phyloP scores from a whole-genome alignment of 2,113 vertebrate genomes.

The Neotragus moschatus region DNA sequence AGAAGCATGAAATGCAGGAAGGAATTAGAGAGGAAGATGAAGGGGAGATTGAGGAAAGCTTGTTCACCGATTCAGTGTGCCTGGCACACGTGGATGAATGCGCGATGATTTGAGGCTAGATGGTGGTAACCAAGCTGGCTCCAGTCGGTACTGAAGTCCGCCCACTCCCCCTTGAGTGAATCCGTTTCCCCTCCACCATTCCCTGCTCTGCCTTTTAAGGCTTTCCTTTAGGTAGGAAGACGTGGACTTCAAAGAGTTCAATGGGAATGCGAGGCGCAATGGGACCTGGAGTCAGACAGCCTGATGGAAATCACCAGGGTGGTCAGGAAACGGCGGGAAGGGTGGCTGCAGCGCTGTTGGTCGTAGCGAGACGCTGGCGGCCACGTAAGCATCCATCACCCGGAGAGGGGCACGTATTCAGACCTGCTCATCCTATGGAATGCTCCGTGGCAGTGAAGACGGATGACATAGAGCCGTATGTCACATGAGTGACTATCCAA shows the following conservation, averaged over 20 bases:
- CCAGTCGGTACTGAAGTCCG: not conserved
- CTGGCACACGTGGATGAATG: not conserved
- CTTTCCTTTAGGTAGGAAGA: not conserved
- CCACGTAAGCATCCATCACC: rapidly evolving
- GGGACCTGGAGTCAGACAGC: not conserved
- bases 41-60: not conserved
- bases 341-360: not conserved
- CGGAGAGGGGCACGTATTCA: not conserved
- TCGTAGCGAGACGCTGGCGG: rapidly evolving
- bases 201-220: not conserved
- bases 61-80: rapidly evolving
- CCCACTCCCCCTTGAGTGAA: not conserved
- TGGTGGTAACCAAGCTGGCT: not conserved
- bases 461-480: not conserved
- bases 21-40: not conserved
- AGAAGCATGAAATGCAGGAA: not conserved
- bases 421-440: not conserved
- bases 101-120: rapidly evolving
- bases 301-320: not conserved
- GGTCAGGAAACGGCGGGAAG: not conserved
- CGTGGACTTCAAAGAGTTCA: not conserved
- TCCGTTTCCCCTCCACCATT: not conserved
- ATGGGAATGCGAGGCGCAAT: rapidly evolving
- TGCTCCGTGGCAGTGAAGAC: not conserved
- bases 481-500: not conserved